Conservation (phyloP, 2,113 vertebrate genomes). For the Megaleporinus macrocephalus region DNA sequence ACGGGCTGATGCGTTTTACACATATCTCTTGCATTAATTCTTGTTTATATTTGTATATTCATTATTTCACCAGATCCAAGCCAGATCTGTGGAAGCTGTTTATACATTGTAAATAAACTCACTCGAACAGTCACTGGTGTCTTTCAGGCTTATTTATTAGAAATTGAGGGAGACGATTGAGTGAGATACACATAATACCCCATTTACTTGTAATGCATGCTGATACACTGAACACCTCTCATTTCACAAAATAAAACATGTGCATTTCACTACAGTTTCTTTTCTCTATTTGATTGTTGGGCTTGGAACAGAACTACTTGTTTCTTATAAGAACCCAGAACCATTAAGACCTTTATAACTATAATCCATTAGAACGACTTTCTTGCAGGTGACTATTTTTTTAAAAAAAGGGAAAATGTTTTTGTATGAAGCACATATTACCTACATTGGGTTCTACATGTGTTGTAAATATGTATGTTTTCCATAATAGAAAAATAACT, state of each 20-base stretch:
- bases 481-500: conserved; percentile 43
- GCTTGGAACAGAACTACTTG: background rate
- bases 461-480: background rate
- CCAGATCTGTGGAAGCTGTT: conserved; percentile 66
- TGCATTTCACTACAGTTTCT: conserved; percentile 1
- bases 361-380: conserved; percentile 29
- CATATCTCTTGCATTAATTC: conserved; percentile 73
- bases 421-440: conserved; percentile 39
- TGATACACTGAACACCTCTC: conserved; percentile 22
- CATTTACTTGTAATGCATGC: conserved; percentile 23
- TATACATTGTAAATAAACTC: conserved; percentile 77
- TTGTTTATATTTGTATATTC: conserved; percentile 71
- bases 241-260: conserved; percentile 3
- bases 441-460: background rate
- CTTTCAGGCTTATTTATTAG: conserved; percentile 41
- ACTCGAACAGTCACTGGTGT: conserved; percentile 56
- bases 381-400: conserved; percentile 21
- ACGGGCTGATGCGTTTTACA: conserved; percentile 39
- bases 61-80: conserved; percentile 67
- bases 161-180: background rate
- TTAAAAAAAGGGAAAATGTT: conserved; percentile 19
- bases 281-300: background rate
- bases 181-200: background rate
- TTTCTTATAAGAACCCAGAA: background rate
- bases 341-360: background rate